Evolutionary conservation across 2,888 invertebrate species (phyloP), one percentile per base, ranked within the genome.

Genomic region (Rotaria sp.): DNA sequence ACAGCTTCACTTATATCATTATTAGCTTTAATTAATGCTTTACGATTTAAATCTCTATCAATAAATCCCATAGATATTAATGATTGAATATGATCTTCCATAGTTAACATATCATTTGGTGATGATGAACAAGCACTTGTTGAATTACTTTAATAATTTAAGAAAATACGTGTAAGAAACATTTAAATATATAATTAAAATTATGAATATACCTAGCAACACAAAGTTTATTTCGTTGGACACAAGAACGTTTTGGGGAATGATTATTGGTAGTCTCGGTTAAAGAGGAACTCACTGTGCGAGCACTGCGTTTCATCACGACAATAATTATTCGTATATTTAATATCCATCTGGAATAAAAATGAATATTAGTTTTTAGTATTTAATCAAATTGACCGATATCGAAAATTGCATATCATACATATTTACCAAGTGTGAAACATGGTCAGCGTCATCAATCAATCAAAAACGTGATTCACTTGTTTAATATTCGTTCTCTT

Each of bases 1-100:
- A 92, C 91, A 24, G 92, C 92, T 88, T 92, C 92, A 87, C 90
- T 92, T 84, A 92, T 89, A 88, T 92, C 92, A 88, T 92, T 92
- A 88, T 92, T 92, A 45, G 91, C 90, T 85, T 91, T 88, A 85
- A 90, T 89, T 45, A 92, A 89, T 24, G 92, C 92, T 87, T 90
- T 89, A 75, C 91, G 89, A 80, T 92, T 90, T 88, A 92, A 91
- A 5, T 89, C 87, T 87, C 91, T 90, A 87, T 91, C 91, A n/a
- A 91, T 90, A 88, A 92, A 92, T 52, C 92, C 92, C 92, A 92
- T 92, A 88, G 89, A 89, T 87, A 91, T 88, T 86, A 92, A 89
- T 85, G 90, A 91, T 86, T 90, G 89, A 59, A 92, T 91, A 88
- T 92, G 90, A 87, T 91, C 92, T 86, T 92, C 92, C 88, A 89